Evolutionary conservation across 2,113 vertebrate genomes (phyloP).

Genomic region (Lagenorhynchus albirostris): DNA sequence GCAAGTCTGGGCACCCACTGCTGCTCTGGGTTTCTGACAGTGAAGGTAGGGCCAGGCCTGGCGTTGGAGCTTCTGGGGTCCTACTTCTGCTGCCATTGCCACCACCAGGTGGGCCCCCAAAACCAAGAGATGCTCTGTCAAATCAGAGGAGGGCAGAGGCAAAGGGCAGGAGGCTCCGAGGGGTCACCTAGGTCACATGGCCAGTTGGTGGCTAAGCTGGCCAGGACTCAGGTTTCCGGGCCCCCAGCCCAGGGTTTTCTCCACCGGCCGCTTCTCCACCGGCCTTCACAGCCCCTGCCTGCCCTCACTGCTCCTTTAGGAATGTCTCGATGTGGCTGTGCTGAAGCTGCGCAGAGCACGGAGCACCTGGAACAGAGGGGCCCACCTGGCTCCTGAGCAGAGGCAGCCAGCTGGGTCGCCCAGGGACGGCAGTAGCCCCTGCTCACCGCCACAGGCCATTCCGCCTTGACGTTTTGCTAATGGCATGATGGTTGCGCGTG

Average conservation of each 20-base stretch:
- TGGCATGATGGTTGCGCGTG: fast-evolving
- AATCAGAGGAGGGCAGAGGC: background rate
- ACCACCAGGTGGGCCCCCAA: background rate
- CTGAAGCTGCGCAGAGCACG: background rate
- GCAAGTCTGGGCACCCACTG: background rate
- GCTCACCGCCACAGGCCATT: background rate
- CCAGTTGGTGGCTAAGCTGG: background rate
- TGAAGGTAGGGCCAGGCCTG: background rate
- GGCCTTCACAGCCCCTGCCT: background rate
- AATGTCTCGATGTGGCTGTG: background rate
- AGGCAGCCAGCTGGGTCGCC: background rate
- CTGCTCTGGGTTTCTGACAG: background rate
- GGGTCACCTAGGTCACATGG: background rate
- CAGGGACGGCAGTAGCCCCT: background rate
- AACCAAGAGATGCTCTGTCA: background rate
- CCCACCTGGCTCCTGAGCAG: background rate
- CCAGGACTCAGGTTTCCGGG: background rate
- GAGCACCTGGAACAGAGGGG: background rate
- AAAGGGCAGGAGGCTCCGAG: background rate
- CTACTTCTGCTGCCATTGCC: background rate
- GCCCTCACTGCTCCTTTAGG: background rate
- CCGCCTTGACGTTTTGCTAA: background rate
- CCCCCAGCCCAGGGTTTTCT: background rate
- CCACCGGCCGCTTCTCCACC: no score
- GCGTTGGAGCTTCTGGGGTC: background rate